Base-by-base conservation (phyloP, 2,797 vertebrate genomes). In the Sparus aurata region DNA sequence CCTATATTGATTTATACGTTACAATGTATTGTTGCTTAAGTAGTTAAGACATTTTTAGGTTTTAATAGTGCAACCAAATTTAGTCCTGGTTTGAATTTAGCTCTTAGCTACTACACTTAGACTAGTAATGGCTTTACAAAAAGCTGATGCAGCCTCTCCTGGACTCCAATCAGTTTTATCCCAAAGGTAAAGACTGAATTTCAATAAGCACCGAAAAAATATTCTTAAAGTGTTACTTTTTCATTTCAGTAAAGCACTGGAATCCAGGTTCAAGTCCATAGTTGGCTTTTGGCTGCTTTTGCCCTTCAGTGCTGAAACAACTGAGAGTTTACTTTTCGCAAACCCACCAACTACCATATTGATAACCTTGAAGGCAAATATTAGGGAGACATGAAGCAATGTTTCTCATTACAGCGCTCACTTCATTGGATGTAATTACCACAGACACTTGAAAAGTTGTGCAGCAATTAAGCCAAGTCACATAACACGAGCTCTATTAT, bases 301-400 rank as follows among this genome's bases (percentile, higher is more conserved):
- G 38, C 27, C 63, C 60, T 83, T 78, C 68, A 67, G 49, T 46
- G 66, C 15, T 75, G 52, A 75, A 86, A 60, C 62, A 69, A 68
- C 65, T 60, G 30, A 45, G n/a, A 71, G 49, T 86, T 82, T 12
- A 43, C 41, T 76, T 85, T 89, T 49, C 67, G 65, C 61, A 75
- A 79, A 73, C 69, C 77, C 43, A 22, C 43, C 2, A 0, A 38
- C 38, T 25, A 58, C 20, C 6, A 25, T 60, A 90, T 87, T 84
- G 87, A 90, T 88, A 80, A 65, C 60, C 72, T 83, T 47, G 25
- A 79, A 86, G 81, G 79, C 79, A 88, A 82, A 84, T 84, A 83
- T 89, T 83, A 82, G 62, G 57, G 61, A 85, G 75, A 82, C 78
- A 69, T 58, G 63, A 80, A 63, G 72, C 66, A 74, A 84, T 75